These are phyloP conservation scores for Aleadryas rufinucha DNA, from an alignment of 2,113 vertebrate species.

Conservation along the genomic window DNA sequence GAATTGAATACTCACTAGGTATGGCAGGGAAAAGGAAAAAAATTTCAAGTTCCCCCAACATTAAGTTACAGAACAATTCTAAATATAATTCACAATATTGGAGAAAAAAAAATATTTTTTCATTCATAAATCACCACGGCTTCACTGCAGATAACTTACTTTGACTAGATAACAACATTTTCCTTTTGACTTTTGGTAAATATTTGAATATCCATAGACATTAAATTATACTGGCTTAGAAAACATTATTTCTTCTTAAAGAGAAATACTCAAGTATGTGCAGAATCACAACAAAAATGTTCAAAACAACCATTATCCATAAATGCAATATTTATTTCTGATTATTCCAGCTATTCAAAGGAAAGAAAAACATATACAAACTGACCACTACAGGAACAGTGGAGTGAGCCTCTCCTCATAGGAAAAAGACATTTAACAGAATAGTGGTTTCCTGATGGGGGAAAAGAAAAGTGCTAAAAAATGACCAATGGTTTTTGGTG, in stretches of 20 bases:
- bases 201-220: neutral
- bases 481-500: accelerated
- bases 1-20: neutral
- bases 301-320: neutral
- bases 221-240: neutral
- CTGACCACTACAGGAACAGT: neutral
- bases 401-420: neutral
- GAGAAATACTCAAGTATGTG: neutral
- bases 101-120: neutral
- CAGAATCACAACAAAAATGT: neutral
- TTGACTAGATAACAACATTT: neutral
- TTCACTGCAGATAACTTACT: neutral
- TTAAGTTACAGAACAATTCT: neutral
- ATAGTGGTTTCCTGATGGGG: neutral
- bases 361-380: neutral
- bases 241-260: neutral
- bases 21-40: neutral
- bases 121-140: neutral
- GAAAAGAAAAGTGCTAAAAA: neutral
- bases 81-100: neutral
- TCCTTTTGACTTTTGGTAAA: neutral
- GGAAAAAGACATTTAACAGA: neutral
- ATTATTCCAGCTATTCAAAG: neutral
- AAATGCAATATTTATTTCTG: neutral
- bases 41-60: neutral